phyloP scores from a whole-genome alignment of 1,140 invertebrate species.

The Frieseomelitta varia region DNA sequence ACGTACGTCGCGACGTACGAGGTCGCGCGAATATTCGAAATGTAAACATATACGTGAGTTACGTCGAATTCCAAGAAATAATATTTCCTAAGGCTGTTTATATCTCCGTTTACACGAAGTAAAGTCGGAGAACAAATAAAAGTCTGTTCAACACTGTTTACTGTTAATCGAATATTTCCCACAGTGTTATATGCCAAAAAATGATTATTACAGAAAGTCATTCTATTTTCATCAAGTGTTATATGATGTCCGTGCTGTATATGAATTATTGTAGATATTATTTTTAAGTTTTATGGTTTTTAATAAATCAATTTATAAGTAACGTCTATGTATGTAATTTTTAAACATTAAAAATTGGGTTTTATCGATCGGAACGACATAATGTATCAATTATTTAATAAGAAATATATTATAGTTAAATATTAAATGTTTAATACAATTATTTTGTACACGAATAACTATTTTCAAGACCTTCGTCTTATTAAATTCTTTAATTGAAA shows the following conservation, averaged over 20 bases:
- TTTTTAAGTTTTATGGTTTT: background rate
- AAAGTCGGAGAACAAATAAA: background rate
- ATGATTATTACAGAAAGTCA: background rate
- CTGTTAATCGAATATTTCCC: background rate
- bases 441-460: no score
- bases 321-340: background rate
- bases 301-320: background rate
- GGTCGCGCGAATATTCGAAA: background rate
- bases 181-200: background rate
- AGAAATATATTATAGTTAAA: background rate
- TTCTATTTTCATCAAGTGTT: no score
- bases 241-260: background rate
- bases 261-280: background rate
- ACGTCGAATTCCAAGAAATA: no score
- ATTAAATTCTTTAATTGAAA: background rate
- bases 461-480: no score
- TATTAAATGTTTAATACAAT: background rate
- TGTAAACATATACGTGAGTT: background rate
- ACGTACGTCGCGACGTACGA: background rate
- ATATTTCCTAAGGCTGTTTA: background rate
- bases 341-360: background rate
- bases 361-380: background rate
- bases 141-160: no score
- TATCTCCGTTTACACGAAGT: background rate
- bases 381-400: background rate